A percentile compares a stretch with the other conserved stretches of the same genome.
These are phyloP conservation scores for Pandion haliaetus DNA, from an alignment of 2,113 vertebrate genomes.

Conservation along the genomic window DNA sequence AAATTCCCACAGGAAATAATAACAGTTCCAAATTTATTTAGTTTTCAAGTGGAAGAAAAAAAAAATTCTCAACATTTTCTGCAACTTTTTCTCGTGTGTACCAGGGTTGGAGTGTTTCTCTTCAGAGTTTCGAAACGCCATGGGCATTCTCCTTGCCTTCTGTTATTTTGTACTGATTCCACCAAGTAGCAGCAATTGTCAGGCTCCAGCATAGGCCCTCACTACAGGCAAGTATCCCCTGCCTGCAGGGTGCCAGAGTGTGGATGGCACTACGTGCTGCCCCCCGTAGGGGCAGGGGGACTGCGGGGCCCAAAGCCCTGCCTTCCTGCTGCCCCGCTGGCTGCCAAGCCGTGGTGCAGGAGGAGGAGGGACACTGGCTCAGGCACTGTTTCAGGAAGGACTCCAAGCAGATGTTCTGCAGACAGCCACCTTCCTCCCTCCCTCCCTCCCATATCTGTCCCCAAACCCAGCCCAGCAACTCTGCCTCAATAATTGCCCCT, in stretches of 20 bases:
- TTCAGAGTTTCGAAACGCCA: not conserved
- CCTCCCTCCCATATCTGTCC: not conserved
- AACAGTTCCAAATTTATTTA: not conserved
- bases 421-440: not conserved
- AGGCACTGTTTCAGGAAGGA: not conserved
- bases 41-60: not conserved
- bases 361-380: not conserved
- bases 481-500: not conserved
- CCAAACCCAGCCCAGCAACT: not conserved
- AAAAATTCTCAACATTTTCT: not conserved
- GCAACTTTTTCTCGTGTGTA: not conserved
- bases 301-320: accelerated
- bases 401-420: not conserved
- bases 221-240: not conserved
- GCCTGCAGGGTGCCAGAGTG: not conserved
- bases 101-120: not conserved
- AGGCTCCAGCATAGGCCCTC: no score
- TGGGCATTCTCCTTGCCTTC: not conserved
- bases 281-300: accelerated
- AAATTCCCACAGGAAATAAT: not conserved
- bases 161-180: not conserved
- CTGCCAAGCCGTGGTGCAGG: not conserved
- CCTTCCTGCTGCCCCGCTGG: not conserved
- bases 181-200: no score
- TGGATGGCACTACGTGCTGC: accelerated